Conservation (phyloP, 2,113 vertebrate species). For the Phoxinus phoxinus region DNA sequence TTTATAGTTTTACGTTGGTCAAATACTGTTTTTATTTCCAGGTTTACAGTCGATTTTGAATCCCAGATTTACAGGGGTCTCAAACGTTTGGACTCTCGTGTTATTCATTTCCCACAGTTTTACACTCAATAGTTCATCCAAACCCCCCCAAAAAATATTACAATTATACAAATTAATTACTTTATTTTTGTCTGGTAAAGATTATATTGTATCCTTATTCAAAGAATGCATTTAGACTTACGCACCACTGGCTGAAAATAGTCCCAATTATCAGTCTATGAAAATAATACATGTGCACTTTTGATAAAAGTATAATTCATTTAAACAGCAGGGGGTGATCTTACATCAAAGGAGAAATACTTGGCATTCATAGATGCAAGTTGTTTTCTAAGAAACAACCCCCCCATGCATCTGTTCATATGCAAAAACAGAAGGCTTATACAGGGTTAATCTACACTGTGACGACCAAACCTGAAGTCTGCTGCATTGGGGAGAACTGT, state of each 20-base stretch:
- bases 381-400: neutral
- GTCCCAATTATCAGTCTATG: neutral
- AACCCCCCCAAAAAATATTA: neutral
- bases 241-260: neutral
- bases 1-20: too few relatives aligned
- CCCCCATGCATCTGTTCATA: neutral
- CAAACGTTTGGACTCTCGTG: neutral
- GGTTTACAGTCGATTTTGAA: neutral
- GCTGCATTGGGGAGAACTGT: neutral
- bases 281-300: neutral
- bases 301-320: neutral
- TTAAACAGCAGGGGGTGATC: slow-evolving; percentile 53
- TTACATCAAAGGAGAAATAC: slow-evolving; percentile 32
- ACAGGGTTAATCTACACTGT: neutral
- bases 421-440: neutral
- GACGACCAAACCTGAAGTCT: neutral
- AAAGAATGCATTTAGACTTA: neutral
- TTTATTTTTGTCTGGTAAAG: neutral
- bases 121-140: neutral
- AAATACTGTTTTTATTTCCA: neutral
- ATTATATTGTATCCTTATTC: neutral
- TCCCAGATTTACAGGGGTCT: neutral
- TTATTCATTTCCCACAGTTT: neutral
- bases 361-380: neutral
- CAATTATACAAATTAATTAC: neutral